Base-by-base conservation (phyloP, 2,888 invertebrate genomes). In the Mongoloraphidia duomilia region DNA sequence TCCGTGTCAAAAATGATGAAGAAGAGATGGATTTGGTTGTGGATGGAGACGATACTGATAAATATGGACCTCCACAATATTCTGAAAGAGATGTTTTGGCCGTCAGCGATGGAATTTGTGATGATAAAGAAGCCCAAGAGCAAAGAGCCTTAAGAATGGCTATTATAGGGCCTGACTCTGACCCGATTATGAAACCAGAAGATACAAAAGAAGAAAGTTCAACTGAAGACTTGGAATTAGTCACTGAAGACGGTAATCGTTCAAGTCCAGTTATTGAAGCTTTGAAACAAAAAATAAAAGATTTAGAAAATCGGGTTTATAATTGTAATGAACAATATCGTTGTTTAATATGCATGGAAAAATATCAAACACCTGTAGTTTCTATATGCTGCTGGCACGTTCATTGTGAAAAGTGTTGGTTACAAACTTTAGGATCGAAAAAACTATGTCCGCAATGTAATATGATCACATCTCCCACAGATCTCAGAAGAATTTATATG, bases 351-450 rank as follows among this genome's bases (percentile, higher is more conserved):
- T 93, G 93, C 63, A 80, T 92, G 73, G 91, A 88, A 47, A 76
- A 81, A 34, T 90, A 90, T 65, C 76, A 76, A 49, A 87, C 86
- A 39, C 92, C 94, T 0, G 84, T 92, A 8, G 90, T 91, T 47
- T 94, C 94, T 1, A 85, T 93, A 52, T 90, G 90, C 62, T 95
- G 95, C 66, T 95, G 94, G 94, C 95, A 95, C 66, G 93, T 94
- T 0, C 89, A 94, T 66, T 95, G 95, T 62, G 92, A 94, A 71
- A 75, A 79, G 55, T 84, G 84, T 63, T 84, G 84, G 84, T 67
- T 83, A 33, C 77, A 79, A 61, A 80, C 82, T 8, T 59, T 69
- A 1, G 85, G 88, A 26, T 85, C 88, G 0, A 90, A 93, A 70
- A 93, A 93, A 64, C 76, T 92, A n/a, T 94, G 93, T 63, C 94